Evolutionary conservation across 2,113 vertebrate genomes (phyloP), one percentile per base, ranked within the genome.

Genomic region (Pampusana beccarii): DNA sequence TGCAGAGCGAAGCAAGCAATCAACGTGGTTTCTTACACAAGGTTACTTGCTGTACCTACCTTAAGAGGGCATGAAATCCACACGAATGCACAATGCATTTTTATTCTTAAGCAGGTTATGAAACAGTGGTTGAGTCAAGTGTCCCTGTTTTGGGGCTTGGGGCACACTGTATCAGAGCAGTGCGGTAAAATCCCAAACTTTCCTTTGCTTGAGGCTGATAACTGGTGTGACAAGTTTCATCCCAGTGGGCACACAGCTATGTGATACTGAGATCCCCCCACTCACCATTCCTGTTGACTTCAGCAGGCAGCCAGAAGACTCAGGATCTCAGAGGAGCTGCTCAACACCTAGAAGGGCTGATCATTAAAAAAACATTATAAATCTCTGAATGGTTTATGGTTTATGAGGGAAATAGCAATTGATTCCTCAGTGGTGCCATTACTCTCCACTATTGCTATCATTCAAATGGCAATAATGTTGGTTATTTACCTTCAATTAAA

Each of bases 401-500:
- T 96, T 97, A 96, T 96, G 95, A 97, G 91, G 73, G 92, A 96
- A 97, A 93, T 85, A 94, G 96, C 95, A 91, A 93, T 81, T 96
- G 95, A 97, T 97, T 96, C 94, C 96, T 96, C 96, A 93, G 66
- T 80, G 92, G 96, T 96, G 88, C 88, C 84, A 94, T 97, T 97
- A 97, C 93, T 97, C 86, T 96, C 88, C 84, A 73, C 91, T 97
- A 94, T 92, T 96, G 91, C 96, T 97, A 96, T 97, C 83, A 95
- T 94, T 97, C 95, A 97, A 91, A 96, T 94, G 92, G 96, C 96
- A 97, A 97, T 97, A 96, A 97, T 69, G 96, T 94, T 92, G 94
- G 95, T 96, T 97, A 97, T 97, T 97, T 97, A 96, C 96, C 96
- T 97, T 97, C 95, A 97, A 95, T 97, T 97, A 97, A 97, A 97